phyloP scores from a whole-genome alignment of 2,797 vertebrate genomes.

The Melanotaenia nigrans region DNA sequence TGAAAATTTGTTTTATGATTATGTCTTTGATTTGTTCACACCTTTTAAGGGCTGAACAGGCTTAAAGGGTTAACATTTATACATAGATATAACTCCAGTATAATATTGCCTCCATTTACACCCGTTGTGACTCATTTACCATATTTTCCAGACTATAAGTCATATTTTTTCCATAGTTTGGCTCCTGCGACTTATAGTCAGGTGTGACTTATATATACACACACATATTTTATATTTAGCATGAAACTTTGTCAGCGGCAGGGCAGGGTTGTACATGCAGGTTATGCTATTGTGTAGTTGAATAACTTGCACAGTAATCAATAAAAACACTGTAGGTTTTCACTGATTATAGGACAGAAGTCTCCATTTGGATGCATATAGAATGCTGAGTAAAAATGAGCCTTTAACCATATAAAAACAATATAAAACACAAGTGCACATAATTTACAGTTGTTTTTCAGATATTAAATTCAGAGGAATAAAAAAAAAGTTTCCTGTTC shows the following conservation, averaged over 20 bases:
- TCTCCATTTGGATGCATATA: background rate
- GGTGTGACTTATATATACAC: too few species aligned
- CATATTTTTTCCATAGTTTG: too few species aligned
- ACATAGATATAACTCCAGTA: conserved; percentile 7
- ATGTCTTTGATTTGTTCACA: background rate
- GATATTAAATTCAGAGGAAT: background rate
- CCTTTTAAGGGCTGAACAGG: too few species aligned
- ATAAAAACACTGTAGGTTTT: background rate
- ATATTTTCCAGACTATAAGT: too few species aligned
- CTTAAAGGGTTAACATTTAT: background rate
- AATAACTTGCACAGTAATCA: background rate
- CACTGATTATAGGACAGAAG: too few species aligned
- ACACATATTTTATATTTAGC: too few species aligned
- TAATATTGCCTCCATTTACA: background rate
- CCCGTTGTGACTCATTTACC: background rate
- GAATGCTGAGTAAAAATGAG: background rate
- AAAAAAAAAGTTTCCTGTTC: background rate
- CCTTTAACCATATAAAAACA: background rate
- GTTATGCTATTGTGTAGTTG: too few species aligned
- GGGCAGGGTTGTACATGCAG: too few species aligned
- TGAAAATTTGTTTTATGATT: background rate
- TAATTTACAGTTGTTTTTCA: background rate
- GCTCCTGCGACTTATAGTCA: too few species aligned
- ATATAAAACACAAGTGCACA: background rate
- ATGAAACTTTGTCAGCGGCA: too few species aligned